Conservation (phyloP, 2,888 invertebrate species). For the Lasioglossum lativentre region DNA sequence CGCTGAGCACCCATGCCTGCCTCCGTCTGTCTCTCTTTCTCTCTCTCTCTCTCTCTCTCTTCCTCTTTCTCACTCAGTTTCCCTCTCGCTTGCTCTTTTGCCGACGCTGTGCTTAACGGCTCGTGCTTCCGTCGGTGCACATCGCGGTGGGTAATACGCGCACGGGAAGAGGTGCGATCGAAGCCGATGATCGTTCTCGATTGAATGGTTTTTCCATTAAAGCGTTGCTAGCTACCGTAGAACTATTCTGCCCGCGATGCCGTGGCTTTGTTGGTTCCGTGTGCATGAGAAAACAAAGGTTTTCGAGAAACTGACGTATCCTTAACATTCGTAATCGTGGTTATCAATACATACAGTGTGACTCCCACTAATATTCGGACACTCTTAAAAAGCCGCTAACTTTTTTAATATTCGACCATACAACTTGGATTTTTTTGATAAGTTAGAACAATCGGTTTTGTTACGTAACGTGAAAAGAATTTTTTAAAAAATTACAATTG, state of each 20-base stretch:
- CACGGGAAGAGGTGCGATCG: conserved; percentile 20
- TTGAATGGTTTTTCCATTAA: conserved; percentile 13
- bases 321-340: too few species aligned
- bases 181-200: conserved; percentile 24
- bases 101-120: conserved; percentile 49
- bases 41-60: background rate
- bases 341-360: too few species aligned
- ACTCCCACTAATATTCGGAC: too few species aligned
- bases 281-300: background rate
- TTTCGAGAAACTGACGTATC: background rate
- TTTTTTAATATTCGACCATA: too few species aligned
- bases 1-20: conserved; percentile 43
- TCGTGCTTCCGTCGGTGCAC: conserved; percentile 40
- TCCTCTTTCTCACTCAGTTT: background rate
- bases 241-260: background rate
- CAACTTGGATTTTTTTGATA: too few species aligned
- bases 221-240: background rate
- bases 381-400: too few species aligned
- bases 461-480: too few species aligned
- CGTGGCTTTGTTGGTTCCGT: background rate
- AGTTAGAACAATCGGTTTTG: too few species aligned
- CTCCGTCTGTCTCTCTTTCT: background rate
- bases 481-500: too few species aligned
- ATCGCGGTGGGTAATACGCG: conserved; percentile 39
- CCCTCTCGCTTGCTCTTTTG: background rate